phyloP scores from a whole-genome alignment of 2,113 vertebrate species.

The Erythrolamprus reginae region DNA sequence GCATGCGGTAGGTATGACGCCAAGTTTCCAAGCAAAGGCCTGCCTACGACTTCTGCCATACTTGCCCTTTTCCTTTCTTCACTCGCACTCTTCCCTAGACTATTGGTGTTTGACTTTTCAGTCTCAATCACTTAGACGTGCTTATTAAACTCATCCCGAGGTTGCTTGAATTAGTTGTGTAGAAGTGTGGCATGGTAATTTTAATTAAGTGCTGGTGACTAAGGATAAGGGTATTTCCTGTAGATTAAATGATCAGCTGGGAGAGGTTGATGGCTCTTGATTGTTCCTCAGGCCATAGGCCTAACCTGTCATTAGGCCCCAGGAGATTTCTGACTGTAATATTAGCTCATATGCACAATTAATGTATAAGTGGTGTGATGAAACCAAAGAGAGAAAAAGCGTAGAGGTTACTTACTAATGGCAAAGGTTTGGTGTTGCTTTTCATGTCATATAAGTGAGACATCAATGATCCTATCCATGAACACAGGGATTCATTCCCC shows the following conservation, averaged over 20 bases:
- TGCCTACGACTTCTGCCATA: conserved; percentile 7
- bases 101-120: conserved; percentile 27
- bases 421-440: neutral
- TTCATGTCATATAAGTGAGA: accelerated
- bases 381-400: neutral
- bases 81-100: neutral
- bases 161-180: neutral
- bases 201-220: conserved; percentile 24
- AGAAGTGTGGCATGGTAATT: conserved; percentile 13
- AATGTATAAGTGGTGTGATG: neutral
- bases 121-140: conserved; percentile 7
- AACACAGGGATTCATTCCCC: neutral
- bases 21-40: conserved; percentile 25
- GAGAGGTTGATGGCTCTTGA: conserved; percentile 16
- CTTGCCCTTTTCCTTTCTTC: conserved; percentile 26
- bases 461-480: neutral
- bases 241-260: conserved; percentile 13
- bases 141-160: conserved; percentile 27
- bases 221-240: conserved; percentile 16
- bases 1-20: conserved; percentile 44
- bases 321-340: conserved; percentile 17
- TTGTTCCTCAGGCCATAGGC: neutral
- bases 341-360: conserved; percentile 14
- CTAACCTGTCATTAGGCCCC: conserved; percentile 1
- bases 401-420: neutral